Evolutionary conservation across 2,113 vertebrate species (phyloP), one percentile per base, ranked within the genome.

Genomic region (Urocolius indicus): DNA sequence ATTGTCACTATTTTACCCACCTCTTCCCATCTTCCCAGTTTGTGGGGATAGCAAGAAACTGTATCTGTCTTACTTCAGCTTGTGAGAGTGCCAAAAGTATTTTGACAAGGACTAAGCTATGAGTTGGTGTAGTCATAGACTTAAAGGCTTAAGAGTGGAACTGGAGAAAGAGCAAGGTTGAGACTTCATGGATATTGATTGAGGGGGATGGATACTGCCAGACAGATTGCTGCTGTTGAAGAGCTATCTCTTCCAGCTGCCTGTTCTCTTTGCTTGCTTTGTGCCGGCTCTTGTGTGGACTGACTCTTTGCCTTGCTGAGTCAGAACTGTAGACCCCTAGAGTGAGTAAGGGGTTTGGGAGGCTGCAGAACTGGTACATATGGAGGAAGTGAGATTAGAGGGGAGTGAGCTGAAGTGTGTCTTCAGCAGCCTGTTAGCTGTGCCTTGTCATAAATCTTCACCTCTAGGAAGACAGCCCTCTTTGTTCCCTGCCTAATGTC

Each of bases 221-320:
- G 54, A 3, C 8, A 32, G 9, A 21, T 58, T 0, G 0, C 11
- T 43, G 26, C 54, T 66, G 21, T 48, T 78, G 34, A 36, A 54
- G 17, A 54, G 27, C 8, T 69, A 24, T 34, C 32, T 52, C 16
- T 86, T 46, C 30, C 19, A 77, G 58, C 17, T 62, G 21, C 24
- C 13, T 19, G 1, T 46, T 93, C 11, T 15, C 4, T 57, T 11
- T 34, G 30, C 63, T 58, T 1, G 0, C 27, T 11, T 85, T 0
- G 0, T 65, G 58, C 23, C 6, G 18, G 26, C 38, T 52, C 18
- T 72, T 69, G 19, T 11, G 19, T 61, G 69, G 21, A n/a, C 6
- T 2, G 32, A 52, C 30, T 7, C 26, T 75, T 81, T 61, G 27
- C 22, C 9, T 51, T 5, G 0, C 51, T 51, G 27, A 12, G 21